phyloP scores from a whole-genome alignment of 2,797 vertebrate genomes.

The Vireo griseus region DNA sequence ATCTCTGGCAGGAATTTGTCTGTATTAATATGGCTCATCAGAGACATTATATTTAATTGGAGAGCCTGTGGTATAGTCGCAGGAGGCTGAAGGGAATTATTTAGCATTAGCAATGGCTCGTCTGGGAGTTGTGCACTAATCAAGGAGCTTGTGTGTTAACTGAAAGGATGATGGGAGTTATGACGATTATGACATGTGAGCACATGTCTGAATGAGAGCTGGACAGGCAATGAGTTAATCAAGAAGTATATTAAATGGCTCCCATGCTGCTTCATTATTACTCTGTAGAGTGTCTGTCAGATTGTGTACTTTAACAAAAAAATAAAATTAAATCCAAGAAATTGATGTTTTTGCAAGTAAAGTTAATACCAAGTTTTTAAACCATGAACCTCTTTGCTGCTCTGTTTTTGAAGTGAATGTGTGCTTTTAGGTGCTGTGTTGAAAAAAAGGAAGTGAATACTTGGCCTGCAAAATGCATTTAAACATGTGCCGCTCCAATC shows the following conservation, averaged over 20 bases:
- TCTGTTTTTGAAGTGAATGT: neutral
- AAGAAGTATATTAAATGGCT: constrained; percentile 87
- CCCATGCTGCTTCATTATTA: constrained; percentile 90
- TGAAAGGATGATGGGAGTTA: constrained; percentile 86
- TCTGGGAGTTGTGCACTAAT: constrained; percentile 90
- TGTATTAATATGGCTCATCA: constrained; percentile 77
- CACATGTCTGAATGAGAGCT: constrained; percentile 89
- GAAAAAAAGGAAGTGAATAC: neutral
- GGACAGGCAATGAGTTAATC: constrained; percentile 97
- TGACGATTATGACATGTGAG: constrained; percentile 97
- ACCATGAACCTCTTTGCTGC: neutral
- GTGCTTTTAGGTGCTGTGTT: neutral
- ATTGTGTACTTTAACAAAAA: constrained; percentile 68
- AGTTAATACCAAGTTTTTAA: neutral
- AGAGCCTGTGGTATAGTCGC: constrained; percentile 77
- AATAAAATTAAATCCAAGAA: neutral
- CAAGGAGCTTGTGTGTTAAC: constrained; percentile 86
- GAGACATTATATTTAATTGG: constrained; percentile 87
- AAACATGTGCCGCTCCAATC: neutral
- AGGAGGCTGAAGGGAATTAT: constrained; percentile 88
- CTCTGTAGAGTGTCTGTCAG: constrained; percentile 72
- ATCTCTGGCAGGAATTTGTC: constrained; percentile 76
- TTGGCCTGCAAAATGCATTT: neutral
- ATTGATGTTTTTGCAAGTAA: neutral
- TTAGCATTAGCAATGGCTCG: constrained; percentile 85